Evolutionary conservation across 2,113 vertebrate species (phyloP).

Genomic region (Phalacrocorax brasilianus): DNA sequence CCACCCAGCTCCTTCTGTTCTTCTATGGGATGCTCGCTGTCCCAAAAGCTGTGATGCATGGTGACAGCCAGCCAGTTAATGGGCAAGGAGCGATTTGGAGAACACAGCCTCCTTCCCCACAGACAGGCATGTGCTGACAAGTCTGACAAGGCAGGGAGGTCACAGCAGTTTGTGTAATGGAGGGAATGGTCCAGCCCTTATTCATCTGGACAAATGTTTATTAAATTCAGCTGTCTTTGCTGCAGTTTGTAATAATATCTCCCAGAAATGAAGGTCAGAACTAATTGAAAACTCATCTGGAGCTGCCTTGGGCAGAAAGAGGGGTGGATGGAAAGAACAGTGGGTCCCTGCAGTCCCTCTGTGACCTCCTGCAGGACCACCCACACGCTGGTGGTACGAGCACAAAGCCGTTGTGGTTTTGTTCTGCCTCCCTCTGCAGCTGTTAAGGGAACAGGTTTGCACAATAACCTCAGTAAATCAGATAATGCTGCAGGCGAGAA

Average conservation of each 20-base stretch:
- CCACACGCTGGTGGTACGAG: background rate
- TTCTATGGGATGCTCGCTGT: background rate
- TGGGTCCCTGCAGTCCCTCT: background rate
- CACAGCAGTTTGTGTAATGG: background rate
- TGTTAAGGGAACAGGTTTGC: background rate
- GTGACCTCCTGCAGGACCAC: slow-evolving; percentile 16
- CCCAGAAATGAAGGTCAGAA: slow-evolving; percentile 6
- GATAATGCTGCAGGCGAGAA: background rate
- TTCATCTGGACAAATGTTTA: background rate
- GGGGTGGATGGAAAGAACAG: background rate
- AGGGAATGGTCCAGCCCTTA: background rate
- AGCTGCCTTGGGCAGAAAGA: background rate
- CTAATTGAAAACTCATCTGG: slow-evolving; percentile 9
- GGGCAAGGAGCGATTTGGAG: background rate
- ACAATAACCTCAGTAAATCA: background rate
- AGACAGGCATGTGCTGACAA: background rate
- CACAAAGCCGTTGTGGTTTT: background rate
- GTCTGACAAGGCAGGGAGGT: background rate
- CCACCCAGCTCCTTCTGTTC: background rate
- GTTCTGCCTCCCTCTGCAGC: background rate
- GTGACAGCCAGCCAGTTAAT: background rate
- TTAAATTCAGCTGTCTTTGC: background rate
- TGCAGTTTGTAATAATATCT: background rate
- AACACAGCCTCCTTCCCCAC: background rate
- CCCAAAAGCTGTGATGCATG: background rate